Conservation (phyloP, 2,113 vertebrate species). For the Cercopithecus mona region DNA sequence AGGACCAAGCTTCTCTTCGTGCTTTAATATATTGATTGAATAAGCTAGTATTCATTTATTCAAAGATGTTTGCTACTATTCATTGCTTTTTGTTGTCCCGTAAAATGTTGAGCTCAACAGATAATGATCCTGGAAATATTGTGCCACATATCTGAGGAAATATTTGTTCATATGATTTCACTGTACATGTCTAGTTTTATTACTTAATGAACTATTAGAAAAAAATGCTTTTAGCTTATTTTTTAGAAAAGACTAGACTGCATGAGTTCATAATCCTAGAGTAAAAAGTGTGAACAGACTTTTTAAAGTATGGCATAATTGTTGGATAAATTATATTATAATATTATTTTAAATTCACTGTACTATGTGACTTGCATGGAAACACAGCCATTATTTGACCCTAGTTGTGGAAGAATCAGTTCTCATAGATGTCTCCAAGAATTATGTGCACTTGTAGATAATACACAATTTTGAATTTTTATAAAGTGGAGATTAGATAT, state of each 20-base stretch:
- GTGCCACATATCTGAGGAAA: background rate
- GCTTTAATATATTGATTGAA: background rate
- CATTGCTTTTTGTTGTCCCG: background rate
- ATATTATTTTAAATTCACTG: background rate
- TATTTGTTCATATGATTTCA: conserved; percentile 54
- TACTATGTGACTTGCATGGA: background rate
- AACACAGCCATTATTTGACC: background rate
- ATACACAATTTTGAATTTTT: background rate
- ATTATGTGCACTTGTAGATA: background rate
- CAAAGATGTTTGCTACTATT: background rate
- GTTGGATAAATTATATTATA: background rate
- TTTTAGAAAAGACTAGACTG: conserved; percentile 43
- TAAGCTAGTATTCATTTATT: conserved; percentile 38
- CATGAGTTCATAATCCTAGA: conserved; percentile 26
- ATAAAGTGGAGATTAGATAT: background rate
- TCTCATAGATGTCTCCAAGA: background rate
- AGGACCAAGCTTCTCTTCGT: background rate
- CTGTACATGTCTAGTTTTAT: conserved; percentile 48
- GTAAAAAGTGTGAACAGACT: background rate
- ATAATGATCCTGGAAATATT: conserved; percentile 25
- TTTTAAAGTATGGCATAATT: conserved; percentile 7
- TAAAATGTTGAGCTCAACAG: conserved; percentile 30
- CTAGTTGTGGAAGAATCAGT: background rate
- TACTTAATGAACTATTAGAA: conserved; percentile 59
- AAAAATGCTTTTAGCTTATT: conserved; percentile 56